Evolutionary conservation across 2,888 invertebrate genomes (phyloP), one percentile per base, ranked within the genome.

Genomic region (Lycia hirtaria): DNA sequence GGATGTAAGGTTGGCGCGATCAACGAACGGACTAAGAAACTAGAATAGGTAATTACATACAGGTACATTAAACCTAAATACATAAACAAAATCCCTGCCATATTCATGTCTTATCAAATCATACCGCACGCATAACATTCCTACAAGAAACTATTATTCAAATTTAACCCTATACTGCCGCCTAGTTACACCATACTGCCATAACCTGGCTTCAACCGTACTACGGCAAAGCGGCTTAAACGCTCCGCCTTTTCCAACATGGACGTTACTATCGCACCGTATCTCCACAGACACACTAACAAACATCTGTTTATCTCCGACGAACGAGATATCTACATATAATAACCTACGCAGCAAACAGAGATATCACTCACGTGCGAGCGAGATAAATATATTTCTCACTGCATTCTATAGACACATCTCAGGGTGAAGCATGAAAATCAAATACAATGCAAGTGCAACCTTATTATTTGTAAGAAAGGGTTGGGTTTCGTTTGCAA

Each of bases 171-270:
- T 67, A 56, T 64, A 60, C 47, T 54, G 26, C 33, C 26, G 24
- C 35, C 24, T 60, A 68, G 50, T 70, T 67, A 66, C 64, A 63
- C 65, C 62, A 72, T 71, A 65, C 73, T 70, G 67, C 75, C 71
- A 78, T 79, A 77, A 83, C 79, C 70, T 64, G 67, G 60, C 64
- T 47, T 67, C 62, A 71, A 62, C 63, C 71, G 73, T 75, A 60
- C 54, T 68, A 55, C 58, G 56, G 68, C 72, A 73, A 78, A 78
- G 65, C 69, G 64, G 63, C 69, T 62, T 70, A 61, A 69, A 75
- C 66, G 87, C 91, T 83, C 86, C 92, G 89, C 92, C 92, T 88
- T 76, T 91, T 92, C 76, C 88, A 87, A 88, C 78, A 92, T 92
- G 92, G 91, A 87, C 85, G 89, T 9, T 87, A 86, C 72, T 75